These are phyloP conservation scores for Athene noctua DNA, from an alignment of 2,113 vertebrate genomes.

Conservation along the genomic window DNA sequence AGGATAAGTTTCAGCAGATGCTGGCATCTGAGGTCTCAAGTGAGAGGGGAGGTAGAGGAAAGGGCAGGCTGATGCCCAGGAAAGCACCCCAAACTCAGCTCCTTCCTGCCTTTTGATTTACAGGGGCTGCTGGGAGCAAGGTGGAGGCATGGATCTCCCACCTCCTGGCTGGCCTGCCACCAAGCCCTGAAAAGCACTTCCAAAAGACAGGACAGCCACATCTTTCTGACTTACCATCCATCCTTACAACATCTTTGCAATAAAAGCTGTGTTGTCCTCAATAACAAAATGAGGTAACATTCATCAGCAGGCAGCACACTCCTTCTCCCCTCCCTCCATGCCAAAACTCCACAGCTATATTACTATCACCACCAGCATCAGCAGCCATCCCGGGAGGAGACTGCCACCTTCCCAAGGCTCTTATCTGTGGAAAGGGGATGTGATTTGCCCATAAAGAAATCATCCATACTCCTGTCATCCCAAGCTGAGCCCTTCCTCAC, in stretches of 20 bases:
- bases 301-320: neutral
- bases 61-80: fast-evolving
- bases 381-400: neutral
- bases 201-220: neutral
- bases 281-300: neutral
- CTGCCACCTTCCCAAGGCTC: neutral
- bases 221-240: neutral
- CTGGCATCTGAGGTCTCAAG: neutral
- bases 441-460: neutral
- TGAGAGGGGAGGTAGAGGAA: neutral
- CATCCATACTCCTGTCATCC: fast-evolving
- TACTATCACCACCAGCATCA: neutral
- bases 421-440: neutral
- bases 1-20: neutral
- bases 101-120: neutral
- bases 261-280: neutral
- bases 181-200: neutral
- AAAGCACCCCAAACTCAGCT: neutral
- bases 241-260: neutral
- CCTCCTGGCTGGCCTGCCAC: neutral
- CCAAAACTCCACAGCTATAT: neutral
- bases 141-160: neutral
- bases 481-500: neutral
- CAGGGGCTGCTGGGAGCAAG: fast-evolving
- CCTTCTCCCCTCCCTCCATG: fast-evolving